Base-by-base conservation (phyloP, 2,888 invertebrate genomes). In the Cephus pygmeus region DNA sequence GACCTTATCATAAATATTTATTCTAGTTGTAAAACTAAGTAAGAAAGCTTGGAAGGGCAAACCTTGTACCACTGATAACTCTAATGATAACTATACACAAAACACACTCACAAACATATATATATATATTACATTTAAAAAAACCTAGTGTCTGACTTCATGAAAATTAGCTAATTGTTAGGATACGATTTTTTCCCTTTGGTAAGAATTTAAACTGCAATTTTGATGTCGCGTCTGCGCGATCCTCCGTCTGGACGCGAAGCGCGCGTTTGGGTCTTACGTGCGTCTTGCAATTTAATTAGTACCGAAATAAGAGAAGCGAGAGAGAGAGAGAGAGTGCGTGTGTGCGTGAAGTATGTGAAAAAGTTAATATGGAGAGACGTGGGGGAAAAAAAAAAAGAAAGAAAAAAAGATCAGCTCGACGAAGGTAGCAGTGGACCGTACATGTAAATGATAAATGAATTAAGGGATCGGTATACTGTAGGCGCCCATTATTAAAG, bases 1-100 rank as follows among this genome's bases (percentile, higher is more conserved):
- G 85, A 85, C 84, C 86, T 83, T 85, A 86, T 83, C 77, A 81
- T 83, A 87, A 87, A 87, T 88, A 88, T 88, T 88, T 88, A 88
- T 88, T 88, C 83, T 88, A 88, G 83, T 86, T 86, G 81, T 86
- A 84, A 83, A 83, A 74, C 83, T 85, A 85, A 85, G 80, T 81
- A 80, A 82, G 76, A 81, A 82, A 73, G 75, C 35, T 80, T 81
- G 77, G 76, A 68, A 75, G 73, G 12, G n/a, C 69, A 73, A 36
- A 30, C 68, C 77, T 75, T 79, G 73, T 83, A 80, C 79, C 81
- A 83, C 81, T 80, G 80, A 82, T 77, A 73, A 34, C 9, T 34
- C n/a, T 34, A 77, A 73, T 73, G 68, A 56, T 73, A 31, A 73
- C 56, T 31, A 69, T 69, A 56, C 56, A 34, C 34, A 30, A n/a